Percentiles rank a stretch among this genome's conserved stretches.
phyloP scores from a whole-genome alignment of 2,888 invertebrate species.

The Fragum sueziense region DNA sequence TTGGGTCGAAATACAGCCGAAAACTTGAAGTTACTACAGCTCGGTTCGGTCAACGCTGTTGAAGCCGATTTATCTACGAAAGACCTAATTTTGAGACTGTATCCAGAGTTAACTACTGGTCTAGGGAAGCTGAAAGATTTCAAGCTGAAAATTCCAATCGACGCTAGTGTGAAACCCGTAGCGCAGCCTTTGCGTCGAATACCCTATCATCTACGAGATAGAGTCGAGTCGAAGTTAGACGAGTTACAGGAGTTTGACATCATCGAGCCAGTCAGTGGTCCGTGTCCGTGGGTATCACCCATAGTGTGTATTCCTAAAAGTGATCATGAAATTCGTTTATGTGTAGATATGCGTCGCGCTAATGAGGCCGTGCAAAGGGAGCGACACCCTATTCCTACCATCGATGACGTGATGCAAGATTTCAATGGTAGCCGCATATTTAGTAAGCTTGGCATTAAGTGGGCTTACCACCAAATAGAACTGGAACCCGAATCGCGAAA shows the following conservation, averaged over 20 bases:
- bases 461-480: slow-evolving; percentile 24
- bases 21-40: background rate
- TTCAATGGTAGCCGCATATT: slow-evolving; percentile 17
- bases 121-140: slow-evolving; percentile 46
- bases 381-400: slow-evolving; percentile 21
- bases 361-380: slow-evolving; percentile 25
- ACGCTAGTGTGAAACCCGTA: slow-evolving; percentile 27
- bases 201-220: slow-evolving; percentile 39
- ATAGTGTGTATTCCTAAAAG: slow-evolving; percentile 32
- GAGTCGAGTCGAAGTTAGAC: slow-evolving; percentile 23
- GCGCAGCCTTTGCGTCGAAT: slow-evolving; percentile 34
- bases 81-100: background rate
- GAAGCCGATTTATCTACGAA: background rate
- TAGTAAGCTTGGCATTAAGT: slow-evolving; percentile 18
- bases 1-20: slow-evolving; percentile 13
- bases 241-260: slow-evolving; percentile 34
- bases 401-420: slow-evolving; percentile 25
- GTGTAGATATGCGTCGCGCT: slow-evolving; percentile 23
- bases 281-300: slow-evolving; percentile 42
- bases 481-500: slow-evolving; percentile 14
- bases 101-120: slow-evolving; percentile 25
- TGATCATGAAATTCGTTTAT: slow-evolving; percentile 7
- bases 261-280: slow-evolving; percentile 42
- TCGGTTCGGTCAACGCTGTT: slow-evolving; percentile 1
- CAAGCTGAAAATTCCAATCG: slow-evolving; percentile 41